Evolutionary conservation across 2,797 vertebrate species (phyloP).

Genomic region (Hydrocynus forskahlii): DNA sequence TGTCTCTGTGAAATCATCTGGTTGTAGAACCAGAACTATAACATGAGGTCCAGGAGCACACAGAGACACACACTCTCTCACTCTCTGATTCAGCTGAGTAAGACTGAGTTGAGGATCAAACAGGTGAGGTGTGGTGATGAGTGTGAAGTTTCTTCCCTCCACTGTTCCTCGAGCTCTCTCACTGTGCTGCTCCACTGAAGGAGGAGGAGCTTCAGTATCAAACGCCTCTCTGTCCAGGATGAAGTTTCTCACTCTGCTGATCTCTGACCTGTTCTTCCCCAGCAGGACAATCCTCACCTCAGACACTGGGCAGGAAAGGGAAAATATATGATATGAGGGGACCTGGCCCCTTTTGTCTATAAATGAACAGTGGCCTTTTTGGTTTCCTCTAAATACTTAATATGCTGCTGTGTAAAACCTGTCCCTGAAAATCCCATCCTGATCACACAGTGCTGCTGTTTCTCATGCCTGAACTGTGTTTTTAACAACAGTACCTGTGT

Average conservation of each 20-base stretch:
- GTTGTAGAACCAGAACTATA: neutral
- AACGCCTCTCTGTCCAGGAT: neutral
- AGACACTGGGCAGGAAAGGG: neutral
- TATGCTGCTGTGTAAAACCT: too few relatives aligned
- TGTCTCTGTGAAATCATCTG: neutral
- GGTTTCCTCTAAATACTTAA: too few relatives aligned
- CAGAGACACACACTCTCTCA: conserved; percentile 10
- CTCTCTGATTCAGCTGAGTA: neutral
- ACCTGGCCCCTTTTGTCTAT: too few relatives aligned
- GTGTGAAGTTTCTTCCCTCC: neutral
- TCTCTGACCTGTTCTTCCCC: neutral
- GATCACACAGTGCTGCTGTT: too few relatives aligned
- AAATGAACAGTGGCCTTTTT: too few relatives aligned
- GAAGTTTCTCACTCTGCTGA: neutral
- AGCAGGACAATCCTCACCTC: neutral
- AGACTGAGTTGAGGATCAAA: neutral
- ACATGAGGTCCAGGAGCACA: conserved; percentile 29
- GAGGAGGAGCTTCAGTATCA: neutral
- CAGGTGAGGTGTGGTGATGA: conserved; percentile 5
- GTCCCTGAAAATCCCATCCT: too few relatives aligned
- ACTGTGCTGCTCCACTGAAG: neutral
- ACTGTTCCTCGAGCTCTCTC: neutral
- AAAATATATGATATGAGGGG: too few relatives aligned
- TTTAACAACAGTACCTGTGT: too few relatives aligned
- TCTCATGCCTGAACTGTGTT: too few relatives aligned